Conservation (phyloP, 2,113 vertebrate genomes). For the Capreolus pygargus region DNA sequence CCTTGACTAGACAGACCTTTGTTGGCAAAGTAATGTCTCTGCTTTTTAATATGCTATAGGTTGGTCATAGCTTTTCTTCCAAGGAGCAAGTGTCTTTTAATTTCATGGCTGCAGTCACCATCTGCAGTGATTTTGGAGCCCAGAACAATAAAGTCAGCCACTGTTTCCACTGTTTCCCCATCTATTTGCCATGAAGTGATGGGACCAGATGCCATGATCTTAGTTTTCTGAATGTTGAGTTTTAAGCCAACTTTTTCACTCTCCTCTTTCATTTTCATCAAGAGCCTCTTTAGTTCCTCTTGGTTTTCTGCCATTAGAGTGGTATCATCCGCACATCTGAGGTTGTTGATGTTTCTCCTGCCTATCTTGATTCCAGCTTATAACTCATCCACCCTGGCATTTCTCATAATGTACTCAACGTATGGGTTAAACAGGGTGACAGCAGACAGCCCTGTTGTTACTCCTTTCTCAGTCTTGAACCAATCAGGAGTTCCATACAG, state of each 20-base stretch:
- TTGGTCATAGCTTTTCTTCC: too few species aligned
- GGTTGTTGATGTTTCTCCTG: neutral
- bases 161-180: neutral
- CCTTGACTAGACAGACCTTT: too few species aligned
- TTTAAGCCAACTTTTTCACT: neutral
- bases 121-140: too few species aligned
- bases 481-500: neutral
- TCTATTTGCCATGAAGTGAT: neutral
- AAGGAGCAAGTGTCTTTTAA: too few species aligned
- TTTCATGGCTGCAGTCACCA: too few species aligned
- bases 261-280: neutral
- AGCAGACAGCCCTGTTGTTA: neutral
- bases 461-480: neutral
- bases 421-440: neutral
- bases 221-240: neutral
- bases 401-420: neutral
- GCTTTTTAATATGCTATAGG: too few species aligned
- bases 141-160: rapidly evolving
- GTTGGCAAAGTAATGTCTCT: too few species aligned
- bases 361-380: neutral
- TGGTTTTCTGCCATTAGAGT: neutral
- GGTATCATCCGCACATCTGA: neutral
- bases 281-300: neutral
- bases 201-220: neutral
- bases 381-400: neutral